These are phyloP conservation scores for Colaptes auratus DNA, from an alignment of 2,113 vertebrate genomes.

Conservation along the genomic window DNA sequence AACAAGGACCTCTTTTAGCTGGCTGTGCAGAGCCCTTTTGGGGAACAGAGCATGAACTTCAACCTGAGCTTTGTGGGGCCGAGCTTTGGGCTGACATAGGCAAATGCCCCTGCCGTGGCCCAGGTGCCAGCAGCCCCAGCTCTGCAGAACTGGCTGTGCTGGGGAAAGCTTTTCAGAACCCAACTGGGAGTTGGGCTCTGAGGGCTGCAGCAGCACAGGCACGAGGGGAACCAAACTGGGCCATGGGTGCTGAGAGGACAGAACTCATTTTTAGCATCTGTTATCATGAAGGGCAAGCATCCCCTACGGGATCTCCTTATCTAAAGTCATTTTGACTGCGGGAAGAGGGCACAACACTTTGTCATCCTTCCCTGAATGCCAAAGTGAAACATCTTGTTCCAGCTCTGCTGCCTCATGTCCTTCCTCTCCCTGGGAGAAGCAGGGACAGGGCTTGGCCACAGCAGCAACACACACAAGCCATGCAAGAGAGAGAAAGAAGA, in stretches of 20 bases:
- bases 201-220: neutral
- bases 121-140: neutral
- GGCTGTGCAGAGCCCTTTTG: neutral
- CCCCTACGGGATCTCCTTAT: accelerated
- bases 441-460: neutral
- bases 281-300: neutral
- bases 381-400: neutral
- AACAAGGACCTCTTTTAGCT: neutral
- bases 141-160: accelerated
- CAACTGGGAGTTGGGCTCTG: neutral
- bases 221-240: neutral
- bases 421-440: neutral
- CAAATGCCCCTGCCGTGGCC: neutral
- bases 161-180: neutral
- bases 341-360: neutral
- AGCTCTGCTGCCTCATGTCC: neutral
- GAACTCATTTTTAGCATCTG: neutral
- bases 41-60: neutral
- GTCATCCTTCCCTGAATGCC: neutral
- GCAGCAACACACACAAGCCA: neutral
- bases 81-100: neutral
- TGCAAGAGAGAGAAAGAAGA: slow-evolving; percentile 57
- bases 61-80: neutral
- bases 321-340: neutral
- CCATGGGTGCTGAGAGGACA: neutral